phyloP scores from a whole-genome alignment of 1,140 invertebrate genomes.

The Heliothis subflexa region DNA sequence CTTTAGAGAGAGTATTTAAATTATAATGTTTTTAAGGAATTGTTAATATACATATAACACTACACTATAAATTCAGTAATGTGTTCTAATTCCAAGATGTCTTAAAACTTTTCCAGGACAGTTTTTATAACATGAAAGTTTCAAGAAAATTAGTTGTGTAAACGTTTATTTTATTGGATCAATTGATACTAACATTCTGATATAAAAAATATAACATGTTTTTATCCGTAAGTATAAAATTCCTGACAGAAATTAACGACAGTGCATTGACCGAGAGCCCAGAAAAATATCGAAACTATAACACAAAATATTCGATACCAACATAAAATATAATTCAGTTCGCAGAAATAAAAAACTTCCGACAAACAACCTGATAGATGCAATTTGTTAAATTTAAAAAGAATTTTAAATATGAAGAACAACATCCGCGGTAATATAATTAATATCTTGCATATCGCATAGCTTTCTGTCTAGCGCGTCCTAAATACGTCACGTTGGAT shows the following conservation, averaged over 20 bases:
- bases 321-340: background rate
- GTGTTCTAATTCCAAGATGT: too few relatives aligned
- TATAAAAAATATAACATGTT: background rate
- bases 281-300: background rate
- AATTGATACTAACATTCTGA: background rate
- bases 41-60: too few relatives aligned
- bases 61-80: too few relatives aligned
- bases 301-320: too few relatives aligned
- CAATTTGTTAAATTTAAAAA: conserved; percentile 2
- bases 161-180: background rate
- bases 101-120: too few relatives aligned
- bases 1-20: too few relatives aligned
- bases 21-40: too few relatives aligned
- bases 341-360: conserved; percentile 1
- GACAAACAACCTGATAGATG: background rate
- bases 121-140: too few relatives aligned
- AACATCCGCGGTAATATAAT: background rate
- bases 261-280: background rate
- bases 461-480: conserved; percentile 7
- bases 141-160: too few relatives aligned
- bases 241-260: background rate
- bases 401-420: background rate
- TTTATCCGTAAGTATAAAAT: background rate
- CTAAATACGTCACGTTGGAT: conserved; percentile 45
- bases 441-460: background rate